These are phyloP conservation scores for Coecobrya sp. DNA, from an alignment of 2,888 invertebrate genomes.

Conservation along the genomic window DNA sequence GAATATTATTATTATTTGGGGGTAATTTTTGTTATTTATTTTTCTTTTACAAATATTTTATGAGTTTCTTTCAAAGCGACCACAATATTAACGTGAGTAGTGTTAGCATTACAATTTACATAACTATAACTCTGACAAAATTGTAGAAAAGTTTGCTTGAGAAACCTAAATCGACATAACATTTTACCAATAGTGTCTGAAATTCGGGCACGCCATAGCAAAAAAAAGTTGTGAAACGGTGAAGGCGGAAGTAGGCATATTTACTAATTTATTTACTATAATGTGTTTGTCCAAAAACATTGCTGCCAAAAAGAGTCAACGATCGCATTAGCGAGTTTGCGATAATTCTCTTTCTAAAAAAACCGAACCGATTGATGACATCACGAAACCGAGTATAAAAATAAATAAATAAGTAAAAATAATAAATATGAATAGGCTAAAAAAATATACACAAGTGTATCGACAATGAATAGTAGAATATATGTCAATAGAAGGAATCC, in stretches of 20 bases:
- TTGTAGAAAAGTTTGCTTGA: no score
- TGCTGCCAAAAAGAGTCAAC: conserved; percentile 33
- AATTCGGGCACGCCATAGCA: not conserved
- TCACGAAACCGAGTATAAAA: conserved; percentile 18
- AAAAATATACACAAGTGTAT: not conserved
- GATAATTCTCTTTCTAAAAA: not conserved
- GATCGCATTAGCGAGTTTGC: conserved; percentile 41
- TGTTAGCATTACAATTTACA: no score
- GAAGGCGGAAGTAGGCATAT: conserved; percentile 12
- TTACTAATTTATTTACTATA: not conserved
- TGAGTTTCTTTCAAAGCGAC: no score
- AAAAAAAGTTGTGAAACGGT: conserved; percentile 7
- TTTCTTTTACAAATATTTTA: no score
- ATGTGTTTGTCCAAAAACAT: not conserved
- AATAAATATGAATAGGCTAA: not conserved
- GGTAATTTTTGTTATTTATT: no score
- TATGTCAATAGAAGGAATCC: not conserved
- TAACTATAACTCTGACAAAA: no score
- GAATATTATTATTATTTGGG: no score
- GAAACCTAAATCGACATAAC: no score
- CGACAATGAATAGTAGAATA: not conserved
- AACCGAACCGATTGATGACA: conserved; percentile 26
- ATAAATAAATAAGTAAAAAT: not conserved
- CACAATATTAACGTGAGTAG: no score
- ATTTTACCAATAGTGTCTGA: not conserved